These are phyloP conservation scores for Ianthella basta DNA, from an alignment of 37 sponge, comb jelly and placozoan genomes.

Conservation along the genomic window DNA sequence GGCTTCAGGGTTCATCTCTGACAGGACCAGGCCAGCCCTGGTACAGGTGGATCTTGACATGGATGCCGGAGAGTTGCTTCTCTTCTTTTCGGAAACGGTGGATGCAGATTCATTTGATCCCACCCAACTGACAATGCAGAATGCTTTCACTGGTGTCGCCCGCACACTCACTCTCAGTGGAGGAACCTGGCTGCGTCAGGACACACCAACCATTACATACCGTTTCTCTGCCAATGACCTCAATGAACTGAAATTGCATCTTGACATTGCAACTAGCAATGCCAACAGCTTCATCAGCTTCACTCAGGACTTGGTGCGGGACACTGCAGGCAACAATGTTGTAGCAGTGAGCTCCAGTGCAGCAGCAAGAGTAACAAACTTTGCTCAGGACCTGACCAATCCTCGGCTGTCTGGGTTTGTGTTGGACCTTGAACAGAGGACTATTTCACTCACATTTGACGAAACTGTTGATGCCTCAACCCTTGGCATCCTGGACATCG, in stretches of 20 bases:
- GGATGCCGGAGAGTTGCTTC: conserved; percentile 50
- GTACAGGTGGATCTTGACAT: conserved; percentile 51
- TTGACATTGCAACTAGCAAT: conserved; percentile 50
- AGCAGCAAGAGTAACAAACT: conserved; percentile 29
- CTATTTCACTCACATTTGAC: conserved; percentile 70
- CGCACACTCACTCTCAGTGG: conserved; percentile 60
- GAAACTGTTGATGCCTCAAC: conserved; percentile 71
- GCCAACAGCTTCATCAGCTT: conserved; percentile 71
- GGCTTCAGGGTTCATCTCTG: conserved; percentile 53
- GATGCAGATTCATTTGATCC: conserved; percentile 55
- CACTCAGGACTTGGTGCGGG: conserved; percentile 50
- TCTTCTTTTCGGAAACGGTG: conserved; percentile 83
- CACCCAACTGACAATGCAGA: conserved; percentile 68
- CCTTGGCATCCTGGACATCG: conserved; percentile 54
- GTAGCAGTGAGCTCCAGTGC: conserved; percentile 37
- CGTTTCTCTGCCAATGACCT: conserved; percentile 61
- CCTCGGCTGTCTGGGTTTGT: conserved; percentile 59
- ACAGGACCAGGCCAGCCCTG: conserved; percentile 58
- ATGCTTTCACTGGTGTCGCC: conserved; percentile 25
- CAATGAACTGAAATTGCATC: conserved; percentile 59
- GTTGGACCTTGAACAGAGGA: conserved; percentile 55
- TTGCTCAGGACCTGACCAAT: conserved; percentile 42
- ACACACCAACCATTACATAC: conserved; percentile 43
- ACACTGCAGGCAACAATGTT: conserved; percentile 64
- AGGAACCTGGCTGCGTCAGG: conserved; percentile 31